Percentiles rank a stretch among this genome's conserved stretches.
These are phyloP conservation scores for Myripristis jacobus DNA, from an alignment of 2,797 vertebrate species.

Conservation along the genomic window DNA sequence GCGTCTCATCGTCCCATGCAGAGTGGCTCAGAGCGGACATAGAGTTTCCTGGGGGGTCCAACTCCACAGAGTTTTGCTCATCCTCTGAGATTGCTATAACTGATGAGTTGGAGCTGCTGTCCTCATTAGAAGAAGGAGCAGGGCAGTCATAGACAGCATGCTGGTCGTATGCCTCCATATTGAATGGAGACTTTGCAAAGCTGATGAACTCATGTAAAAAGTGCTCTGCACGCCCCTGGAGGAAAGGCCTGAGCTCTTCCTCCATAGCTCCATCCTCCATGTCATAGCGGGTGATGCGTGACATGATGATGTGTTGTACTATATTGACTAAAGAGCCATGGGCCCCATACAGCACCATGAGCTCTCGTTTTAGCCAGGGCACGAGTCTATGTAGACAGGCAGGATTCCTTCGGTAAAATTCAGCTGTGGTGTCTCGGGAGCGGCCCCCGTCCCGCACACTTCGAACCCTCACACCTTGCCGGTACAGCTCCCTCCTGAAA, in stretches of 20 bases:
- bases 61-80: constrained; percentile 74
- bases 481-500: constrained; percentile 93
- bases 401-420: constrained; percentile 92
- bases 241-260: constrained; percentile 90
- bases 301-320: constrained; percentile 95
- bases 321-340: constrained; percentile 92
- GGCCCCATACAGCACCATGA: constrained; percentile 90
- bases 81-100: constrained; percentile 94
- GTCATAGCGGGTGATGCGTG: constrained; percentile 89
- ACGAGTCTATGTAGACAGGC: constrained; percentile 93
- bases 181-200: constrained; percentile 93
- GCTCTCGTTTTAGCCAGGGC: constrained; percentile 94
- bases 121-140: constrained; percentile 89
- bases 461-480: constrained; percentile 87
- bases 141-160: constrained; percentile 93
- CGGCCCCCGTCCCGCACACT: constrained; percentile 90
- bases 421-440: constrained; percentile 90
- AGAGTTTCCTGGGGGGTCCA: constrained; percentile 73
- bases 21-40: constrained; percentile 81
- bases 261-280: constrained; percentile 90
- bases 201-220: constrained; percentile 95
- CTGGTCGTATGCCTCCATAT: constrained; percentile 93
- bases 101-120: constrained; percentile 88
- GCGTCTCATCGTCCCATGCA: constrained; percentile 96
- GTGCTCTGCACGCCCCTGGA: constrained; percentile 92